These are phyloP conservation scores for Ditylenchus dipsaci DNA, from an alignment of 1,140 invertebrate species.

Conservation along the genomic window DNA sequence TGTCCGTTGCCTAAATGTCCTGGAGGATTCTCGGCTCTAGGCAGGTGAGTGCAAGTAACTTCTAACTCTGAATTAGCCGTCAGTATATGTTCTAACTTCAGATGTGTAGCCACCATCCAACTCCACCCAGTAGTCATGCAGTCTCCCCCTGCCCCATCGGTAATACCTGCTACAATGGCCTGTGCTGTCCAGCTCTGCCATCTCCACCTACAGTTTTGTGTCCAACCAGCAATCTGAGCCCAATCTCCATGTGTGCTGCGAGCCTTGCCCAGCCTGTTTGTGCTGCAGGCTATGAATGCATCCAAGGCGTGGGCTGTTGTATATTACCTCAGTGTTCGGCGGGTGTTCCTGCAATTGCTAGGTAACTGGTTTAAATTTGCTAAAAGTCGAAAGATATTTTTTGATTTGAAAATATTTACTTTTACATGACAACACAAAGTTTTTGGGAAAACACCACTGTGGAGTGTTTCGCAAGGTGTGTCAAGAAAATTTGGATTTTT, in stretches of 20 bases:
- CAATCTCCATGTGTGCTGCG: conserved; percentile 21
- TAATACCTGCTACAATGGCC: neutral
- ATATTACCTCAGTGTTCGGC: conserved; percentile 25
- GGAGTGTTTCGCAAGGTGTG: too few relatives aligned
- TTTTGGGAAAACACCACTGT: too few relatives aligned
- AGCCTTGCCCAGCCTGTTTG: neutral
- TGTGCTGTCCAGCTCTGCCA: neutral
- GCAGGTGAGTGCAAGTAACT: conserved; percentile 30
- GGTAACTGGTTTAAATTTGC: neutral
- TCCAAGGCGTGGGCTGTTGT: conserved; percentile 22
- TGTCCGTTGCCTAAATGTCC: conserved; percentile 43
- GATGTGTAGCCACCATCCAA: too few relatives aligned
- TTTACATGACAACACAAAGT: too few relatives aligned
- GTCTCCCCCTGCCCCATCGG: conserved; percentile 26
- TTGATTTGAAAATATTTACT: too few relatives aligned
- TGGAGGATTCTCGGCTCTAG: conserved; percentile 15
- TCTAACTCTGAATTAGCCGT: too few relatives aligned
- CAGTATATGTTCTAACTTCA: too few relatives aligned
- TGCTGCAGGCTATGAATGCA: conserved; percentile 16
- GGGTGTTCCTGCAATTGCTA: neutral
- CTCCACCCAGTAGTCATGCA: neutral
- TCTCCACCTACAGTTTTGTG: conserved; percentile 26
- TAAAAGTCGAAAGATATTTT: too few relatives aligned
- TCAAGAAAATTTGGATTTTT: too few relatives aligned
- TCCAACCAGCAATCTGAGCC: conserved; percentile 14